Conservation (phyloP, 2,113 vertebrate species). For the Balaeniceps rex region DNA sequence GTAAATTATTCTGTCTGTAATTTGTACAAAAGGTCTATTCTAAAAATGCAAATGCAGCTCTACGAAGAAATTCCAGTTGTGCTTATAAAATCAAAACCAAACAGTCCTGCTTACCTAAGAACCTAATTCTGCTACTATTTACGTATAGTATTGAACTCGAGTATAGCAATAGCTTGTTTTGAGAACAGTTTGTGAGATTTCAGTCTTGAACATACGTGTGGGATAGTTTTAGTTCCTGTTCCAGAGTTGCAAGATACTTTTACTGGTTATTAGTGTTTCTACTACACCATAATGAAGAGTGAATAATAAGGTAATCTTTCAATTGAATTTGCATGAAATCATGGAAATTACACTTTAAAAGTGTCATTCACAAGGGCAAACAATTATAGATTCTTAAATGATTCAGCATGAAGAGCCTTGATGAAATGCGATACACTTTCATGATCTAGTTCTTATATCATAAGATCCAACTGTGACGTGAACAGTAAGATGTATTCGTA, state of each 20-base stretch:
- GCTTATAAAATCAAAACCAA: not conserved
- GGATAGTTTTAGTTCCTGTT: not conserved
- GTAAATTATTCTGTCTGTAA: not conserved
- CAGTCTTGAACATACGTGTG: rapidly evolving
- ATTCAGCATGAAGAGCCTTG: not conserved
- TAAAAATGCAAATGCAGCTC: not conserved
- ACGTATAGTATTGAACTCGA: not conserved
- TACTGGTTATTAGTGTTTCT: not conserved
- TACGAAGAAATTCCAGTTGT: not conserved
- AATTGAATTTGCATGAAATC: not conserved
- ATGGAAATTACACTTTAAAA: not conserved
- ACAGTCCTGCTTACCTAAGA: not conserved
- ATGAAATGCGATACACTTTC: not conserved
- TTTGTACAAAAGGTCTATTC: not conserved
- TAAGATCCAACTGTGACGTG: not conserved
- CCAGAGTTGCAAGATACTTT: not conserved
- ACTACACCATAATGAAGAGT: rapidly evolving
- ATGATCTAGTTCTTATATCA: not conserved
- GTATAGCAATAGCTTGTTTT: not conserved
- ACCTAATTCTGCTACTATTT: not conserved
- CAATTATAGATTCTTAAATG: not conserved
- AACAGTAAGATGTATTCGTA: not conserved
- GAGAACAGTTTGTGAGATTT: not conserved
- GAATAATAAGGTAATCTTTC: not conserved
- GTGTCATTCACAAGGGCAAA: not conserved